A percentile compares a stretch with the other conserved stretches of the same genome.
phyloP scores from a whole-genome alignment of 2,113 vertebrate species.

The Glaucidium brasilianum region DNA sequence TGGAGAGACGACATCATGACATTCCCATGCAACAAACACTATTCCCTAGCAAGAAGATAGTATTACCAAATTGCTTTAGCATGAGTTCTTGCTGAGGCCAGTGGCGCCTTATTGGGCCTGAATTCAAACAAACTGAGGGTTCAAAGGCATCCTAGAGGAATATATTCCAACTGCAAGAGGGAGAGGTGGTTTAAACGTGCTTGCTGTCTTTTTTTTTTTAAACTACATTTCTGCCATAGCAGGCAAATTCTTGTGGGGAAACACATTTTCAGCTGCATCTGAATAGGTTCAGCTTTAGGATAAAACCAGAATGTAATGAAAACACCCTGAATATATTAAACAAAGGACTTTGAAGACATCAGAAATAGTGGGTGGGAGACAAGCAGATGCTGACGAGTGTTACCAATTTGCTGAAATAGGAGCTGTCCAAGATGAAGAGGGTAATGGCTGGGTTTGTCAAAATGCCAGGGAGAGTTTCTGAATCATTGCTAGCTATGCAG shows the following conservation, averaged over 20 bases:
- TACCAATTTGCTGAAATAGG: constrained; percentile 47
- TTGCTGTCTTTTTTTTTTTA: background rate
- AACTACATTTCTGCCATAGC: constrained; percentile 45
- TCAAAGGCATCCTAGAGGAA: constrained; percentile 27
- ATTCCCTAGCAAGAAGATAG: constrained; percentile 54
- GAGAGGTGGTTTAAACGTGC: background rate
- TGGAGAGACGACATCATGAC: background rate
- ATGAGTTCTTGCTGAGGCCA: constrained; percentile 4
- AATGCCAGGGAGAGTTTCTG: constrained; percentile 20
- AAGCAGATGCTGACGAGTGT: constrained; percentile 40
- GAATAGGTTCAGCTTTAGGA: constrained; percentile 50
- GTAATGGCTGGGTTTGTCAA: constrained; percentile 15
- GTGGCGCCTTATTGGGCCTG: constrained; percentile 1
- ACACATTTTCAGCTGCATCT: constrained; percentile 41
- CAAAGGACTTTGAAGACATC: constrained; percentile 30
- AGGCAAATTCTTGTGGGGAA: constrained; percentile 51
- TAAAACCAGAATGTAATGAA: constrained; percentile 13
- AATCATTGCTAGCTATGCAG: constrained; percentile 8
- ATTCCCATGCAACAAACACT: background rate
- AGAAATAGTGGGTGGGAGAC: constrained; percentile 40
- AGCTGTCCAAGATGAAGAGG: constrained; percentile 37
- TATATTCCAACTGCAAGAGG: constrained; percentile 13
- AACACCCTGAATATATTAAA: constrained; percentile 52
- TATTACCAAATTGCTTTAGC: constrained; percentile 63
- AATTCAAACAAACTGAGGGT: constrained; percentile 39